Evolutionary conservation across 2,113 vertebrate genomes (phyloP), one percentile per base, ranked within the genome.

Genomic region (Antennarius striatus): DNA sequence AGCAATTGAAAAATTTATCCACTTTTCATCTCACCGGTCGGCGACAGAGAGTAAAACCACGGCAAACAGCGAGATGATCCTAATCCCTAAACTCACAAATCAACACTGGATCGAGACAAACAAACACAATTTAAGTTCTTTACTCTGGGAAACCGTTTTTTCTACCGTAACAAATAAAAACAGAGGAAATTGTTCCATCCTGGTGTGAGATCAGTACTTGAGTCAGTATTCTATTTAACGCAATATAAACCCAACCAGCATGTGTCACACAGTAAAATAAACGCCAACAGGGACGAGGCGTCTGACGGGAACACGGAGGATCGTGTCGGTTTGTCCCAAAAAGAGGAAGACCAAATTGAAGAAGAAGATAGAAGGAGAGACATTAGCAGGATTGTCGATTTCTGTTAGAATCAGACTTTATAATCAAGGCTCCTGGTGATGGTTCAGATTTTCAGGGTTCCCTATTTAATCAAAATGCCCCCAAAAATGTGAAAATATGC

Each of bases 251-350:
- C 64, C 68, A 69, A 68, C 59, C 70, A 71, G 63, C 78, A 84
- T 74, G 59, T 60, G 84, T 63, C 57, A 86, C 75, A 86, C 75
- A 36, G 80, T 73, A 90, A 86, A 90, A 86, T 7, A 36, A 4
- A 36, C 32, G 32, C 32, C 32, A 7, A 36, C 5, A 4, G 5
- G 32, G 32, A 36, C 32, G 32, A 22, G 22, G 63, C 70, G 72
- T 80, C 74, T 77, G 75, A 82, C 67, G 61, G 68, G 46, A 79
- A 64, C 56, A 63, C 66, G 74, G 64, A 77, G 68, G 72, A 80
- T 90, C 92, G 92, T 87, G 92, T 90, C 92, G 88, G 84, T 90
- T 72, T 86, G 71, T 87, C 76, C 89, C 84, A 77, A 71, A 75
- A 78, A 74, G 82, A 85, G 82, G 83, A 71, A 65, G 78, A 71